A percentile compares a stretch with the other conserved stretches of the same genome.
Evolutionary conservation across 2,797 vertebrate genomes (phyloP).

Genomic region (Petrocephalus schoutedeni): DNA sequence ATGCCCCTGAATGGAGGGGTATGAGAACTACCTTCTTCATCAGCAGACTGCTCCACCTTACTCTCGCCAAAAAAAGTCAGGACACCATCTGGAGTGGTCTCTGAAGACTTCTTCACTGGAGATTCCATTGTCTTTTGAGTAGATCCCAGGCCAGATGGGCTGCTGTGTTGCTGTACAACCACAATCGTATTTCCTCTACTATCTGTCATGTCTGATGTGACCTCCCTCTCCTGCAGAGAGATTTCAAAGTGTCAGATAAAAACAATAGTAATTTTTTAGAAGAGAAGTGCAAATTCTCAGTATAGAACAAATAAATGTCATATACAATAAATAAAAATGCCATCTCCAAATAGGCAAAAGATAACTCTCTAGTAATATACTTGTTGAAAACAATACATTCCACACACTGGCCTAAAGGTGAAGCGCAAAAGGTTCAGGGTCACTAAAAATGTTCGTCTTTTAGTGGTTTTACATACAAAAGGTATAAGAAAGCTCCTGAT

Average conservation of each 20-base stretch:
- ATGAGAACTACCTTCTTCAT: neutral
- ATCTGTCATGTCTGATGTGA: constrained; percentile 5
- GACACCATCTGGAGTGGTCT: neutral
- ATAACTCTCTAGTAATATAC: neutral
- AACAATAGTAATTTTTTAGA: neutral
- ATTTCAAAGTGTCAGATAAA: neutral
- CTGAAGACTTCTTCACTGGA: neutral
- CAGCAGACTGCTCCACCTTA: neutral
- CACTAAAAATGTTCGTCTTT: neutral
- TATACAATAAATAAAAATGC: neutral
- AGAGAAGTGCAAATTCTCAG: neutral
- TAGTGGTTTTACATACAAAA: neutral
- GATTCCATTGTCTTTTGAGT: neutral
- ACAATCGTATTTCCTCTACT: neutral
- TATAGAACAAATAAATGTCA: neutral
- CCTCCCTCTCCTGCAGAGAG: constrained; percentile 52
- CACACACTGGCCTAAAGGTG: neutral
- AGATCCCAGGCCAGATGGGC: neutral
- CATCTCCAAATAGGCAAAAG: neutral
- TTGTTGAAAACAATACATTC: neutral
- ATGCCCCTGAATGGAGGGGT: constrained; percentile 1
- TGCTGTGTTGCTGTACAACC: constrained; percentile 17
- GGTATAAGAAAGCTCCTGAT: neutral
- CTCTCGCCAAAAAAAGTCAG: constrained; percentile 25
- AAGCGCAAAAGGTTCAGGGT: neutral